Conservation (phyloP, 2,888 invertebrate genomes). For the Eutolmus rufibarbis region DNA sequence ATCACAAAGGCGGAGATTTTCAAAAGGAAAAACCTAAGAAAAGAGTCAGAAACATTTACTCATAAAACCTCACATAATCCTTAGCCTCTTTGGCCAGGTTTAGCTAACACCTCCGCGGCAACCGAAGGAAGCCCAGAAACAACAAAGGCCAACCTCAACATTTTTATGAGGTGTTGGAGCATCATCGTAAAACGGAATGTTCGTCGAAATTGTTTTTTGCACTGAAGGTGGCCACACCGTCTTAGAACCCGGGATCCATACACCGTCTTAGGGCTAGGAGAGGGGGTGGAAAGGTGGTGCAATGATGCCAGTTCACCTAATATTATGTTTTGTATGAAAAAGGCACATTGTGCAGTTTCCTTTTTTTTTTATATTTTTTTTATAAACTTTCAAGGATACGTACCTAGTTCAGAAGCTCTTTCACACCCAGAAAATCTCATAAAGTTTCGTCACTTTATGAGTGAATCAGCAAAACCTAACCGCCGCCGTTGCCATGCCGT, state of each 20-base stretch:
- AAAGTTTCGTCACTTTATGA: slow-evolving; percentile 11
- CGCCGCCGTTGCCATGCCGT: not conserved
- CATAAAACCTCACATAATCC: not conserved
- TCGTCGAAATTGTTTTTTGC: slow-evolving; percentile 6
- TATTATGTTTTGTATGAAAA: not conserved
- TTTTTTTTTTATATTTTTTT: not conserved
- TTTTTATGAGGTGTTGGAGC: slow-evolving; percentile 21
- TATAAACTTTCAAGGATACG: not conserved
- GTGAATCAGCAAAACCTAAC: not conserved
- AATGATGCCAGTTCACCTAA: not conserved
- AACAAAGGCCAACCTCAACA: not conserved
- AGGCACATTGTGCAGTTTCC: not conserved
- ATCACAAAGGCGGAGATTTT: not conserved
- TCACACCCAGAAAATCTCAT: not conserved
- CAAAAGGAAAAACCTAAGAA: not conserved
- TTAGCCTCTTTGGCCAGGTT: not conserved
- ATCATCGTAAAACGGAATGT: slow-evolving; percentile 21
- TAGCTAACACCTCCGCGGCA: not conserved
- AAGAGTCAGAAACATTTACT: not conserved
- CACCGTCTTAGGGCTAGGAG: not conserved
- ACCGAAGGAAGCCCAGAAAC: not conserved
- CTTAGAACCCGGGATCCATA: not conserved
- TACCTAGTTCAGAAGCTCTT: not conserved
- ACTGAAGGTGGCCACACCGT: not conserved
- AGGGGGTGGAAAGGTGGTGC: not conserved